These are phyloP conservation scores for Phalera bucephala DNA, from an alignment of 2,888 invertebrate species.

Conservation along the genomic window DNA sequence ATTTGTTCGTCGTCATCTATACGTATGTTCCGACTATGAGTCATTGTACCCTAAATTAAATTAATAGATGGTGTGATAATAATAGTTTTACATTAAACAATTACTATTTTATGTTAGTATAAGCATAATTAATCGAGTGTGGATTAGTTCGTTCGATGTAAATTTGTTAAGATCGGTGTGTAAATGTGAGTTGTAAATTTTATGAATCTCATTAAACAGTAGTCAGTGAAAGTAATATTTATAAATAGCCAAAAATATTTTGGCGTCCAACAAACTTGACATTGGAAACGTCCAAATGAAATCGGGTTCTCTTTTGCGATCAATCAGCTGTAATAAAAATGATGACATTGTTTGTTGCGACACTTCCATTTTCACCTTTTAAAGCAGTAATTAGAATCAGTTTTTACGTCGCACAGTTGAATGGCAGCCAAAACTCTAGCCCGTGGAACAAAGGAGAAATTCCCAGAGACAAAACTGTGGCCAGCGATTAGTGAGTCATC, in stretches of 20 bases:
- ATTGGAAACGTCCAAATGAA: slow-evolving; percentile 6
- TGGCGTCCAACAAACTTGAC: slow-evolving; percentile 3
- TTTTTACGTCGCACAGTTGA: slow-evolving; percentile 45
- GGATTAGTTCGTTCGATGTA: background rate
- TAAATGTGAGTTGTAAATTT: background rate
- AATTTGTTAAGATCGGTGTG: too few relatives aligned
- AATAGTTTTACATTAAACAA: background rate
- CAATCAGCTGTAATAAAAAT: slow-evolving; percentile 2
- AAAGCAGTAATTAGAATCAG: slow-evolving; percentile 24
- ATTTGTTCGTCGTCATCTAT: slow-evolving; percentile 38
- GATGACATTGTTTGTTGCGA: background rate
- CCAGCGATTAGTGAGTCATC: slow-evolving; percentile 53
- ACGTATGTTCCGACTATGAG: slow-evolving; percentile 32
- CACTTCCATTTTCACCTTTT: slow-evolving; percentile 19
- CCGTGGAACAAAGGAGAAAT: slow-evolving; percentile 55
- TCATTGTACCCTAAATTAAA: slow-evolving; percentile 44
- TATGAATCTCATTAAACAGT: background rate
- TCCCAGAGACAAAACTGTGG: slow-evolving; percentile 44
- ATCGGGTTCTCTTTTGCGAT: slow-evolving; percentile 2
- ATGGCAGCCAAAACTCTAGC: slow-evolving; percentile 50
- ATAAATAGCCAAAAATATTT: slow-evolving; percentile 1
- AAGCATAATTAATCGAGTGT: background rate
- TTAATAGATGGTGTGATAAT: slow-evolving; percentile 15
- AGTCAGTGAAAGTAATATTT: slow-evolving; percentile 1
- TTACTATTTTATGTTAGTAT: background rate